phyloP scores from a whole-genome alignment of 2,797 vertebrate genomes.

The Hemitrygon akajei region DNA sequence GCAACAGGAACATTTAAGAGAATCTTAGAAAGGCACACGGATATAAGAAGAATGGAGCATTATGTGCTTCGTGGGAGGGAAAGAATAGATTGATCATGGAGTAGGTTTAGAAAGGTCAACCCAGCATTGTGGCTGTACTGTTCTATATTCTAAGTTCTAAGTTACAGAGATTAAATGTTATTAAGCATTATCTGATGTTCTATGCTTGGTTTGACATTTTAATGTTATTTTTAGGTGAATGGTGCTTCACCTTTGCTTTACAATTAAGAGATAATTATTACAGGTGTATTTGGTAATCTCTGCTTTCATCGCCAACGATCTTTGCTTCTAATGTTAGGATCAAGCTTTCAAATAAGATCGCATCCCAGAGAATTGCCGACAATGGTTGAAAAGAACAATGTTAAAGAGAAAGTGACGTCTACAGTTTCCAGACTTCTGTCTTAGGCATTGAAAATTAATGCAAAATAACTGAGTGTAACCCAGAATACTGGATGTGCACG shows the following conservation, averaged over 20 bases:
- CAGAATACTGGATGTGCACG: not conserved
- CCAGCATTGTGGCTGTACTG: too few species aligned
- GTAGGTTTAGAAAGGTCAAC: too few species aligned
- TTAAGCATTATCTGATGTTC: not conserved
- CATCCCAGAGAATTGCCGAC: not conserved
- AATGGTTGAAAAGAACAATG: not conserved
- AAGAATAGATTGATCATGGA: too few species aligned
- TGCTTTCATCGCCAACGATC: not conserved
- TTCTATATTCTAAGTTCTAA: too few species aligned
- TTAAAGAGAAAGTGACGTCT: not conserved
- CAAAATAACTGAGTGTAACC: not conserved
- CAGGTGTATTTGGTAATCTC: not conserved
- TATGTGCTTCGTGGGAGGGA: too few species aligned
- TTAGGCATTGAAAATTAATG: not conserved
- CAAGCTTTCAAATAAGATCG: not conserved
- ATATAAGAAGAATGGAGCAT: too few species aligned
- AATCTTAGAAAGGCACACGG: too few species aligned
- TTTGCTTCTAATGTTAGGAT: not conserved
- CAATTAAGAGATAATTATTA: not conserved
- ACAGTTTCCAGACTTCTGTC: not conserved
- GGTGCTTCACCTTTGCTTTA: not conserved
- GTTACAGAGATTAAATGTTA: not conserved
- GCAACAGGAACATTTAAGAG: too few species aligned
- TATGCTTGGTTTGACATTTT: not conserved
- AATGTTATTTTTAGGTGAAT: not conserved